A percentile compares a stretch with the other conserved stretches of the same genome.
Evolutionary conservation across 2,113 vertebrate genomes (phyloP).

Genomic region (Entomyzon cyanotis): DNA sequence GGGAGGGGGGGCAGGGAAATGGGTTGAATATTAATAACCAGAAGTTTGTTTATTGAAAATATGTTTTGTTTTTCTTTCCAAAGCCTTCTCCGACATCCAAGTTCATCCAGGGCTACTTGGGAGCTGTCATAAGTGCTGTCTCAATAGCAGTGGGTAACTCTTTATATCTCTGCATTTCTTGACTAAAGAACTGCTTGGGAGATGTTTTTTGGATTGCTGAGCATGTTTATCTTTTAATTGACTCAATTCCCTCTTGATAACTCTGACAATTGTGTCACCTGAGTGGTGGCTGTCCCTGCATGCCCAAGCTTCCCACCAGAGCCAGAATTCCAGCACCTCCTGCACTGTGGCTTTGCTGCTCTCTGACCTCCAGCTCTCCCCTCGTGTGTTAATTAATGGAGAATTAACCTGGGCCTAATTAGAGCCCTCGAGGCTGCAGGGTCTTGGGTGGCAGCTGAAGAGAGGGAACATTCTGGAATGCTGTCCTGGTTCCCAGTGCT

Average conservation of each 20-base stretch:
- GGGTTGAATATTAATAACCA: neutral
- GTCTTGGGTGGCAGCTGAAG: neutral
- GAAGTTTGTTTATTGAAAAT: slow-evolving; percentile 23
- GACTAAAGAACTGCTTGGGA: neutral
- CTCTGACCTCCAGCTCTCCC: neutral
- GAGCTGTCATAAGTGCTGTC: slow-evolving; percentile 91
- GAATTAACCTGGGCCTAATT: neutral
- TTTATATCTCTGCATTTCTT: neutral
- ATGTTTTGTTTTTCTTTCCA: slow-evolving; percentile 46
- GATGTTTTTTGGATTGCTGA: neutral
- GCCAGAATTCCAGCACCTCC: neutral
- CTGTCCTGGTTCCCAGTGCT: neutral
- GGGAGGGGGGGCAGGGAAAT: fast-evolving
- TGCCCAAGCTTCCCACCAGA: neutral
- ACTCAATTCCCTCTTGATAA: neutral
- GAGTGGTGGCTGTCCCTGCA: neutral
- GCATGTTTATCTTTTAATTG: neutral
- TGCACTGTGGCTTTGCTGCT: neutral
- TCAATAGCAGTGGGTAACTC: slow-evolving; percentile 90
- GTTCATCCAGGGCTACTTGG: slow-evolving; percentile 90
- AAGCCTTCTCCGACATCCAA: slow-evolving; percentile 86
- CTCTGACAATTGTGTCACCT: neutral
- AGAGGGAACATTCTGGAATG: neutral
- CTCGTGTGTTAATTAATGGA: fast-evolving
- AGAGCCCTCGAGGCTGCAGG: neutral